Evolutionary conservation across 2,113 vertebrate genomes (phyloP).

Genomic region (Cyanocitta stelleri): DNA sequence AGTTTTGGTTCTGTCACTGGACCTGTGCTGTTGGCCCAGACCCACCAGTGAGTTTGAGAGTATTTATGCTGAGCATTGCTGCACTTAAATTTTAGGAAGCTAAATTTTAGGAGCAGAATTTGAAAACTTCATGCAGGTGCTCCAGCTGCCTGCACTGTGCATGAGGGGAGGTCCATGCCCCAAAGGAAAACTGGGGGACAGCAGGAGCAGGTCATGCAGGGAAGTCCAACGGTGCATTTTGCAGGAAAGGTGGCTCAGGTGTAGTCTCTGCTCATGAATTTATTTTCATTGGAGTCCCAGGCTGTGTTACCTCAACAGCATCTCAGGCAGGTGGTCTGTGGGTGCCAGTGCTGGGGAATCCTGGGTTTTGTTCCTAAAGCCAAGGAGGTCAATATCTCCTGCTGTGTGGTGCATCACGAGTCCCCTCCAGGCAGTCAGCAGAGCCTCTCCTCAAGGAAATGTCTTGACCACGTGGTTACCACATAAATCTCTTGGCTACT

Average conservation of each 20-base stretch:
- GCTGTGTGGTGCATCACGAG: neutral
- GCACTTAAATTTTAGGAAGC: neutral
- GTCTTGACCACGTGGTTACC: neutral
- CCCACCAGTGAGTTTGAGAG: neutral
- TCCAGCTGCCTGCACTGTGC: neutral
- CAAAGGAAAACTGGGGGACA: neutral
- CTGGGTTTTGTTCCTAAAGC: neutral
- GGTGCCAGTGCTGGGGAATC: neutral
- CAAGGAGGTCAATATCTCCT: neutral
- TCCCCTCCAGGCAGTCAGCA: neutral
- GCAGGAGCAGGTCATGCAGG: neutral
- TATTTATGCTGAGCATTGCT: neutral
- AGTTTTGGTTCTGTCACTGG: neutral
- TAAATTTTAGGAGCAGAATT: neutral
- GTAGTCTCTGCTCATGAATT: neutral
- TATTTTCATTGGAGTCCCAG: neutral
- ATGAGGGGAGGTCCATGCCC: neutral
- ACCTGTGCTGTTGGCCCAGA: neutral
- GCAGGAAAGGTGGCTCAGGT: neutral
- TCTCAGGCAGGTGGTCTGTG: neutral
- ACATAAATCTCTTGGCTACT: neutral
- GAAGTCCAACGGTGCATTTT: rapidly evolving
- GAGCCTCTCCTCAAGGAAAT: neutral
- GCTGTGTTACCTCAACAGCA: neutral
- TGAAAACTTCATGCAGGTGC: neutral